These are phyloP conservation scores for Ephialtes manifestator DNA, from an alignment of 2,888 invertebrate genomes.

Conservation along the genomic window DNA sequence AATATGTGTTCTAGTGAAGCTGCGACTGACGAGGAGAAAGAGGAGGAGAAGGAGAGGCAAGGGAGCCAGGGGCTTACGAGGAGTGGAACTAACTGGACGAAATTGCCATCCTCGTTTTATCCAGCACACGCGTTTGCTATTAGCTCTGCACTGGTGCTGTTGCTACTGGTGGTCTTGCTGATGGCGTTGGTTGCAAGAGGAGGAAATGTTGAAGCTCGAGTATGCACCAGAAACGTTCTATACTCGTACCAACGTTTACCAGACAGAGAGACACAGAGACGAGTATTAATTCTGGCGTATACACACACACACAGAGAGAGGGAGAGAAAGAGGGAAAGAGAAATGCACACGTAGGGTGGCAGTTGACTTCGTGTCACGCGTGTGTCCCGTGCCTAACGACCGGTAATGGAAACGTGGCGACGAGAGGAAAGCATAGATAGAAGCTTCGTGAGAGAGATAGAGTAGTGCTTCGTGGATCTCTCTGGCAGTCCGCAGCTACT, in stretches of 20 bases:
- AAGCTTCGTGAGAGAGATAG: constrained; percentile 20
- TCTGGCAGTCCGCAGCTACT: constrained; percentile 1
- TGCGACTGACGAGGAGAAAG: background rate
- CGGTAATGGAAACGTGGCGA: constrained; percentile 63
- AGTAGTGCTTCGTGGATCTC: constrained; percentile 20
- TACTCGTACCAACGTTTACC: constrained; percentile 5
- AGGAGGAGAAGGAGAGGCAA: background rate
- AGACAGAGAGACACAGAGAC: constrained; percentile 25
- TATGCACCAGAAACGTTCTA: constrained; percentile 26
- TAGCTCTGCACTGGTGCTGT: constrained; percentile 39
- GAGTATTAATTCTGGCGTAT: constrained; percentile 17
- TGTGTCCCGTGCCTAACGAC: constrained; percentile 56
- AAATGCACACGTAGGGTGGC: background rate
- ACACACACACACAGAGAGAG: background rate
- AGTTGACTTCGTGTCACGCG: constrained; percentile 51
- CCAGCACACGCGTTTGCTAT: constrained; percentile 46
- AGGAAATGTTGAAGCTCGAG: constrained; percentile 37
- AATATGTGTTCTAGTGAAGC: background rate
- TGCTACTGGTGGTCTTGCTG: constrained; percentile 8
- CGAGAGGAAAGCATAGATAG: constrained; percentile 34
- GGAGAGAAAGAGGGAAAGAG: background rate
- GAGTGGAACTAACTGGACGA: constrained; percentile 56
- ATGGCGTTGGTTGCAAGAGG: constrained; percentile 19
- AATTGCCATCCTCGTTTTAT: constrained; percentile 62
- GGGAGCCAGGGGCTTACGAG: constrained; percentile 31